Evolutionary conservation across 1,140 invertebrate species (phyloP), one percentile per base, ranked within the genome.

Genomic region (Harpegnathos saltator): DNA sequence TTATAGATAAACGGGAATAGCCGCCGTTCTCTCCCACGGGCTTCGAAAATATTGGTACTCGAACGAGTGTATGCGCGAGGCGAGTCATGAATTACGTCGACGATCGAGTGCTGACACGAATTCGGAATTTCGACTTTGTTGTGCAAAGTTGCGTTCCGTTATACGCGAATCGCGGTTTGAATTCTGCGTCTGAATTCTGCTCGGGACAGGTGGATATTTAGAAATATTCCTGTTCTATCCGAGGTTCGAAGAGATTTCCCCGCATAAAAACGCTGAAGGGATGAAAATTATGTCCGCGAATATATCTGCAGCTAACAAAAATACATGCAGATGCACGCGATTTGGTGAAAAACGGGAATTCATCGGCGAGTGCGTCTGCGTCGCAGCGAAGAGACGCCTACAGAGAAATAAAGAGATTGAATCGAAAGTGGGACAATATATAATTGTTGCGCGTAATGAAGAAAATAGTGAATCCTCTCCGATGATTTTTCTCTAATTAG

Each of bases 401-500:
- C 22, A 19, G 5, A 19, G 19, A 22, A 56, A 9, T 22, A 22
- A 56, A 19, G 11, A 56, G 19, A 56, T 4, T 7, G 19, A 19
- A 19, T 56, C 54, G n/a, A 44, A 59, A 61, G 0, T 44, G 38
- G 38, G 7, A 11, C 38, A 9, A 44, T 44, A 44, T 44, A 44
- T 9, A 44, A 62, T 61, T 74, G 26, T 74, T 62, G 33, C 26
- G n/a, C 22, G 14, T 14, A 38, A 65, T 4, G 19, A 65, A 63
- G 19, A 33, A 65, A 77, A 26, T 33, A 24, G 22, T n/a, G 17
- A 74, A 52, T 61, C 50, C 71, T 54, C 12, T 77, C 12, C 12
- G 19, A 78, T 33, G 48, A 48, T 48, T 17, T 80, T 71, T 56
- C 9, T 59, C 17, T 58, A 68, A 78, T 78, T 56, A 44, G 24